Evolutionary conservation across 1,140 invertebrate species (phyloP).

Genomic region (Phymorhynchus buccinoides): DNA sequence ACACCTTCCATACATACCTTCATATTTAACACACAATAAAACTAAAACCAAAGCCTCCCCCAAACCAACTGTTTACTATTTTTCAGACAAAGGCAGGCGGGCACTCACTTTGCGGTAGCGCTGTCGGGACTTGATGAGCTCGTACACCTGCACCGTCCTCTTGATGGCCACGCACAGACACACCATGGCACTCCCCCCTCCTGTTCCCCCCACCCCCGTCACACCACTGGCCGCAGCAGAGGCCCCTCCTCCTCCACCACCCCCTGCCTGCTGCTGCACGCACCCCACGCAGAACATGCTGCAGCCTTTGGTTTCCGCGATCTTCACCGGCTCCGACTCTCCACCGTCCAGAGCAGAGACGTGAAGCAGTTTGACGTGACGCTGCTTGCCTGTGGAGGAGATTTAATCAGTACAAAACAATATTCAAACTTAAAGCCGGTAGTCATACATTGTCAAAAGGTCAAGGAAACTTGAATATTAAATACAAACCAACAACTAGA

Average conservation of each 20-base stretch:
- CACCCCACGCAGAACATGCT: conserved; percentile 85
- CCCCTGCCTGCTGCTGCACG: conserved; percentile 79
- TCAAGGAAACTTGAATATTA: too few relatives aligned
- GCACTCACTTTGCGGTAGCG: conserved; percentile 59
- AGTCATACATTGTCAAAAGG: too few relatives aligned
- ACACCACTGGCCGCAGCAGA: conserved; percentile 78
- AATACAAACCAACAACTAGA: too few relatives aligned
- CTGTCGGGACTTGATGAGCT: conserved; percentile 75
- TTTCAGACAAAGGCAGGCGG: neutral
- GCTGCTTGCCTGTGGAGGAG: conserved; percentile 82
- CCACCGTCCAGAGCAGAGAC: conserved; percentile 93
- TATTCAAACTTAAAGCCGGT: too few relatives aligned
- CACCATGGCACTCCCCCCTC: conserved; percentile 64
- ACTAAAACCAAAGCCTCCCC: neutral
- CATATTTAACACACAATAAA: neutral
- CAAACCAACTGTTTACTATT: too few relatives aligned
- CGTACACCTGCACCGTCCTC: conserved; percentile 69
- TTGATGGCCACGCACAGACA: conserved; percentile 93
- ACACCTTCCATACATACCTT: too few relatives aligned
- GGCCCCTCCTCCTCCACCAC: too few relatives aligned
- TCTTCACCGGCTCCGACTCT: conserved; percentile 97
- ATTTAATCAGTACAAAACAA: too few relatives aligned
- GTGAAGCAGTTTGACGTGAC: conserved; percentile 92
- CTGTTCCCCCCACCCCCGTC: conserved; percentile 74
- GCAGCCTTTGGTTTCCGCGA: conserved; percentile 81